Conservation (phyloP, 2,888 invertebrate genomes). For the Synergus laeviventris region DNA sequence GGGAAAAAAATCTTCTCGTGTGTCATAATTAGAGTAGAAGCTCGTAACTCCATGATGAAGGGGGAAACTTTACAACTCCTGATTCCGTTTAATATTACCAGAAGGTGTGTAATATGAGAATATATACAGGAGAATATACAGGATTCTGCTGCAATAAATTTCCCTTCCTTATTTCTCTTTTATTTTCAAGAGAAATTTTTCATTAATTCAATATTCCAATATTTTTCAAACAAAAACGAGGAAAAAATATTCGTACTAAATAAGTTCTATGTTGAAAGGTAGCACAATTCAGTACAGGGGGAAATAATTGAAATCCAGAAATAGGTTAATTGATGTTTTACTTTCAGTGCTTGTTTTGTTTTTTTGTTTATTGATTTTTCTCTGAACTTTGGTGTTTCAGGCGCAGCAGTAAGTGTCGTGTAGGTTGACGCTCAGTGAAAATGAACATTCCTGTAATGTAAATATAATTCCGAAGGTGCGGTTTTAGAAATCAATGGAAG, state of each 20-base stretch:
- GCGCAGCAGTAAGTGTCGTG: constrained; percentile 7
- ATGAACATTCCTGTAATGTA: constrained; percentile 19
- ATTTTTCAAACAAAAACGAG: too few species aligned
- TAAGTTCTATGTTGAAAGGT: background rate
- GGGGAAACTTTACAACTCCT: background rate
- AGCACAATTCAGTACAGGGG: background rate
- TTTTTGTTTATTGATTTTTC: background rate
- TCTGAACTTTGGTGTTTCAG: background rate
- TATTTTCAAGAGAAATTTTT: background rate
- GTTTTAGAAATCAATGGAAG: background rate
- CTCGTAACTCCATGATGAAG: constrained; percentile 1
- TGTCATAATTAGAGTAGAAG: background rate
- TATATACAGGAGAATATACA: too few species aligned
- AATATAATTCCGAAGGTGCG: constrained; percentile 1
- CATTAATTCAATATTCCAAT: background rate
- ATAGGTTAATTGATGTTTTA: background rate
- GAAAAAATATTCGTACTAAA: too few species aligned
- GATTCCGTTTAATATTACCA: background rate
- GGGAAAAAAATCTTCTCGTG: background rate
- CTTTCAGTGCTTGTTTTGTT: background rate
- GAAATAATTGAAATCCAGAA: background rate
- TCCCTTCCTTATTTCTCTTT: background rate
- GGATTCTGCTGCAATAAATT: background rate
- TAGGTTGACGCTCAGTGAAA: background rate
- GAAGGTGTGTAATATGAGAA: background rate